These are phyloP conservation scores for Drosophila pruinosa DNA, from an alignment of 1,140 invertebrate genomes.

Conservation along the genomic window DNA sequence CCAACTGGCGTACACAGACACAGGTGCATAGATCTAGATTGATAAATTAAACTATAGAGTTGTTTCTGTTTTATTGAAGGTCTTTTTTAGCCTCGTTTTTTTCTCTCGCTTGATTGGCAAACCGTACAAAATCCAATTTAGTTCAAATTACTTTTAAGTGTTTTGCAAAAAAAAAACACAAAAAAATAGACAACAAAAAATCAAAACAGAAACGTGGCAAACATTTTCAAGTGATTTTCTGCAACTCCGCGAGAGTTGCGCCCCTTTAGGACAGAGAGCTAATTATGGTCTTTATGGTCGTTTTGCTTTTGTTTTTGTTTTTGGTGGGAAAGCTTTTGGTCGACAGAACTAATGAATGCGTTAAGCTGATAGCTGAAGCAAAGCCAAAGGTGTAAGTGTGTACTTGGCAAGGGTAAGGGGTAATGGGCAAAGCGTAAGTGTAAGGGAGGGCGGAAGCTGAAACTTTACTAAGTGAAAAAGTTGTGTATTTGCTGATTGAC, in stretches of 20 bases:
- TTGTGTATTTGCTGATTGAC: conserved; percentile 14
- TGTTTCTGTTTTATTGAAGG: conserved; percentile 23
- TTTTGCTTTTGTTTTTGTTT: neutral
- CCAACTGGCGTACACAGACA: neutral
- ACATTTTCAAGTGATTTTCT: conserved; percentile 37
- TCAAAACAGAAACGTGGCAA: conserved; percentile 41
- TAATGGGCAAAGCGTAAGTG: no score
- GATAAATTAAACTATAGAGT: conserved; percentile 40
- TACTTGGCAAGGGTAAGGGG: no score
- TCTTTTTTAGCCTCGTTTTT: conserved; percentile 60
- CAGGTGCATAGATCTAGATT: conserved; percentile 58
- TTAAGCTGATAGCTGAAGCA: conserved; percentile 4
- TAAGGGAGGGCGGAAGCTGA: neutral
- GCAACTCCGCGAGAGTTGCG: conserved; percentile 37
- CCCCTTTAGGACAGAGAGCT: conserved; percentile 44
- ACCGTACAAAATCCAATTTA: conserved; percentile 68
- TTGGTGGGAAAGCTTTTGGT: conserved; percentile 56
- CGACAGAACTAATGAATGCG: conserved; percentile 55
- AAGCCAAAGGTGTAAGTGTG: neutral
- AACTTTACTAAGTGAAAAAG: conserved; percentile 2
- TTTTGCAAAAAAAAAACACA: conserved; percentile 3
- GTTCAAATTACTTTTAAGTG: conserved; percentile 78
- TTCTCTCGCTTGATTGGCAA: conserved; percentile 59
- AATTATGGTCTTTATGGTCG: conserved; percentile 46
- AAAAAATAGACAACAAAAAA: neutral